Evolutionary conservation across 2,888 invertebrate species (phyloP).

Genomic region (Fissipunctia ypsillon): DNA sequence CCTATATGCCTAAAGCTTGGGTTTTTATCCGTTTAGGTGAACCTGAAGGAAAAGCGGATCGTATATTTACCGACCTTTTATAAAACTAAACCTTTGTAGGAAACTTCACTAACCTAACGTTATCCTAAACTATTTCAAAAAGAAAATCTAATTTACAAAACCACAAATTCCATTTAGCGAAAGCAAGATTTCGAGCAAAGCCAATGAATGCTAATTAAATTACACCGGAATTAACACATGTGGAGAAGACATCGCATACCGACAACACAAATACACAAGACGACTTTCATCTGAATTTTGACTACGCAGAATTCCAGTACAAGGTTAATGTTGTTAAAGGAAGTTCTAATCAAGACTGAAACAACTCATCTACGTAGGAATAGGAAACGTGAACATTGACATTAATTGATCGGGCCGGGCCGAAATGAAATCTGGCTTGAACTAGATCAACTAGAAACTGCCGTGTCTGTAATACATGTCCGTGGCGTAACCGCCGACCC

Average conservation of each 20-base stretch:
- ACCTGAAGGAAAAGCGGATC: constrained; percentile 16
- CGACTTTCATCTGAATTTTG: constrained; percentile 1
- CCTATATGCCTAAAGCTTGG: neutral
- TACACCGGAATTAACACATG: constrained; percentile 22
- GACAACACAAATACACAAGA: constrained; percentile 11
- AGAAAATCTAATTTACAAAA: constrained; percentile 22
- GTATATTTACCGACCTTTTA: constrained; percentile 37
- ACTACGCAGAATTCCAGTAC: constrained; percentile 4
- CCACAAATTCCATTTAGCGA: neutral
- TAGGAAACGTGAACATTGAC: constrained; percentile 42
- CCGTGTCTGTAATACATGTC: constrained; percentile 24
- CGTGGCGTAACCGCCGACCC: constrained; percentile 18
- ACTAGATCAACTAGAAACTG: constrained; percentile 33
- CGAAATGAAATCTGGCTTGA: constrained; percentile 47
- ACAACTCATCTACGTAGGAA: constrained; percentile 24
- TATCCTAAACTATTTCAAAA: constrained; percentile 13
- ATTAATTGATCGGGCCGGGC: constrained; percentile 39
- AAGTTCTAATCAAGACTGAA: constrained; percentile 21
- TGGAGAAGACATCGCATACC: neutral
- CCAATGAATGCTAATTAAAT: constrained; percentile 22
- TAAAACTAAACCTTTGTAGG: constrained; percentile 12
- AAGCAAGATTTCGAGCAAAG: constrained; percentile 14
- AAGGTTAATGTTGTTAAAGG: constrained; percentile 29
- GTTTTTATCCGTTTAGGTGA: constrained; percentile 34
- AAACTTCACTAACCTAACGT: neutral